Percentiles rank a stretch among this genome's conserved stretches.
These are phyloP conservation scores for Papilio polytes DNA, from an alignment of 1,140 invertebrate genomes.

Conservation along the genomic window DNA sequence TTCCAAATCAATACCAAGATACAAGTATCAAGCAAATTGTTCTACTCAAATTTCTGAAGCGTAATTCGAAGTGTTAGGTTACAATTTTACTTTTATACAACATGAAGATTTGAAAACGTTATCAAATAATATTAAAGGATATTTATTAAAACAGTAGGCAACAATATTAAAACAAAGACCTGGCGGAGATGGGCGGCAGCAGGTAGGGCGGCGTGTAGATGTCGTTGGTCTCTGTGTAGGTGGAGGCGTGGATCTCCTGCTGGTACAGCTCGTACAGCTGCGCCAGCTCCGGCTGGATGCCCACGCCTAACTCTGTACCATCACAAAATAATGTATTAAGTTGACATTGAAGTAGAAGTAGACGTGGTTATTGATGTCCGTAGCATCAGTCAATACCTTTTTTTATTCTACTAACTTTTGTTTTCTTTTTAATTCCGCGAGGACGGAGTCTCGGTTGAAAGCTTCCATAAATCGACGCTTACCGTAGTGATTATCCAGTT, in stretches of 20 bases:
- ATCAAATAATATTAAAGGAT: too few species aligned
- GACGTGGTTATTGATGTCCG: neutral
- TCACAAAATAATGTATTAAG: conserved; percentile 30
- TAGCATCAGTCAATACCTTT: too few species aligned
- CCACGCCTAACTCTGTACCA: conserved; percentile 86
- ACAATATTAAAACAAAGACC: conserved; percentile 49
- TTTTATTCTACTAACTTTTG: too few species aligned
- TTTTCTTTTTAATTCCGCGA: too few species aligned
- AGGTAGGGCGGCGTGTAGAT: conserved; percentile 79
- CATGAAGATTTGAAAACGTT: too few species aligned
- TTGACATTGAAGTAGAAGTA: neutral
- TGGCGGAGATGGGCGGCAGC: conserved; percentile 76
- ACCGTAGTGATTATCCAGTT: neutral
- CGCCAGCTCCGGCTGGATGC: conserved; percentile 90
- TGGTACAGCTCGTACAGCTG: conserved; percentile 95
- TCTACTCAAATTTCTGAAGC: too few species aligned
- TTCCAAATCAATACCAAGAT: neutral
- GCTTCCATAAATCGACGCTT: neutral
- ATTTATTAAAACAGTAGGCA: neutral
- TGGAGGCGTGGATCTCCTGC: conserved; percentile 91
- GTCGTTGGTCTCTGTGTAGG: conserved; percentile 86
- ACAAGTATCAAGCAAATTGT: neutral
- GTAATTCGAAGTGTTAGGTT: too few species aligned
- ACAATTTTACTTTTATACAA: too few species aligned
- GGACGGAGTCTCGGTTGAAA: too few species aligned